Conservation (phyloP, 2,113 vertebrate species). For the Forbesichthys papilliferus region DNA sequence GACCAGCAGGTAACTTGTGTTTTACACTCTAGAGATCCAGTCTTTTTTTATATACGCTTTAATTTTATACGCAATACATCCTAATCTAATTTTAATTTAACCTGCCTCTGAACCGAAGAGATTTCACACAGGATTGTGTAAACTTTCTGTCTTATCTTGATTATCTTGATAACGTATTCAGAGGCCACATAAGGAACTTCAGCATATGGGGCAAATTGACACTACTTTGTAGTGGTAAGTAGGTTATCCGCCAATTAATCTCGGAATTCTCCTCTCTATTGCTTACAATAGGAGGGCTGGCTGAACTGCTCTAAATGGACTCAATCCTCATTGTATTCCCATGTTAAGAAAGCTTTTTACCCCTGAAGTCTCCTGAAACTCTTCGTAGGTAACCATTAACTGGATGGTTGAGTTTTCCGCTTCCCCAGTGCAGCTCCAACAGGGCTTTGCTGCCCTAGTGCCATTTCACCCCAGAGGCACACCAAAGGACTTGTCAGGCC, state of each 20-base stretch:
- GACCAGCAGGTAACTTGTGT: conserved; percentile 61
- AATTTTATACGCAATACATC: conserved; percentile 53
- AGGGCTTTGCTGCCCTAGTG: conserved; percentile 30
- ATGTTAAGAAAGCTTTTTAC: conserved; percentile 23
- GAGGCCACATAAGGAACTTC: conserved; percentile 44
- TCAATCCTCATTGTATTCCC: background rate
- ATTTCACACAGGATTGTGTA: conserved; percentile 31
- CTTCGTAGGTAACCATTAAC: conserved; percentile 58
- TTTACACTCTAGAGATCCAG: conserved; percentile 46
- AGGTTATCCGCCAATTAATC: conserved; percentile 42
- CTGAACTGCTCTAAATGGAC: conserved; percentile 4
- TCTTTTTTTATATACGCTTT: conserved; percentile 27
- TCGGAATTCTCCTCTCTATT: conserved; percentile 9
- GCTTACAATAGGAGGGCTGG: conserved; percentile 9
- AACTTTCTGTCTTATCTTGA: conserved; percentile 22
- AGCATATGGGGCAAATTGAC: conserved; percentile 39
- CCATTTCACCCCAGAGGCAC: conserved; percentile 47
- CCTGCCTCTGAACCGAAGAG: conserved; percentile 42
- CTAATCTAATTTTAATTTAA: conserved; percentile 47
- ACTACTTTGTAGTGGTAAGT: conserved; percentile 31
- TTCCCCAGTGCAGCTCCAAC: conserved; percentile 24
- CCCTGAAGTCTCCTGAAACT: conserved; percentile 30
- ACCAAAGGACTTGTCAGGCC: conserved; percentile 64
- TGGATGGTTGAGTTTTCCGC: conserved; percentile 42
- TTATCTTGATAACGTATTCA: conserved; percentile 45